Percentiles rank a stretch among this genome's conserved stretches.
Evolutionary conservation across 2,888 invertebrate genomes (phyloP).

Genomic region (Tipula vernalis): DNA sequence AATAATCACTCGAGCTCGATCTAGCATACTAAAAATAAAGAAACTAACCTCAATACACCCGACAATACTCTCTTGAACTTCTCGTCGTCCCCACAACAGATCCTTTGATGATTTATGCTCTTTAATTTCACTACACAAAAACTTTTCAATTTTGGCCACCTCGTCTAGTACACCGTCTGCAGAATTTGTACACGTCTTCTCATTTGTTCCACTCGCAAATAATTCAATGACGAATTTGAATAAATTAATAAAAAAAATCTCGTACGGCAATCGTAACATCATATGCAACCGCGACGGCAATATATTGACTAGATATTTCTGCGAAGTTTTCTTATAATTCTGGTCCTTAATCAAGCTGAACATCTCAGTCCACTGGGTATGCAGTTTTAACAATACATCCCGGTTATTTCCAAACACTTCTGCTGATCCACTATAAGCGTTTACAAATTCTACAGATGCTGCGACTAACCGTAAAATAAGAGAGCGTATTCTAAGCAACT

Average conservation of each 20-base stretch:
- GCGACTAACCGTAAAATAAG: constrained; percentile 29
- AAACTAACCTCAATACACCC: constrained; percentile 49
- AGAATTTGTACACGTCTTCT: constrained; percentile 20
- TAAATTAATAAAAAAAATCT: constrained; percentile 31
- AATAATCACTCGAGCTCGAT: neutral
- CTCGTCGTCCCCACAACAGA: constrained; percentile 37
- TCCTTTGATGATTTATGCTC: constrained; percentile 33
- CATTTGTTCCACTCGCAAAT: constrained; percentile 21
- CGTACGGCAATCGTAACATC: constrained; percentile 31
- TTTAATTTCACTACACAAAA: constrained; percentile 29
- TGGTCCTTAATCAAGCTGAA: constrained; percentile 28
- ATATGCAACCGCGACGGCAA: constrained; percentile 32
- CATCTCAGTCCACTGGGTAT: constrained; percentile 29
- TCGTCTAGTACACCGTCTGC: constrained; percentile 25
- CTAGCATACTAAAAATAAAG: neutral
- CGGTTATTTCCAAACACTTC: constrained; percentile 19
- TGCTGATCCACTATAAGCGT: neutral
- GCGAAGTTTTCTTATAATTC: constrained; percentile 28
- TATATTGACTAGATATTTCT: constrained; percentile 35
- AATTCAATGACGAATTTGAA: constrained; percentile 31
- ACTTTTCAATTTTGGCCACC: constrained; percentile 24
- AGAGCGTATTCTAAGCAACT: constrained; percentile 30
- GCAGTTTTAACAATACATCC: constrained; percentile 26
- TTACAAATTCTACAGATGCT: neutral
- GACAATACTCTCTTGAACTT: constrained; percentile 42